Evolutionary conservation across 2,888 invertebrate species (phyloP).

Genomic region (Scaptomyza polygonia): DNA sequence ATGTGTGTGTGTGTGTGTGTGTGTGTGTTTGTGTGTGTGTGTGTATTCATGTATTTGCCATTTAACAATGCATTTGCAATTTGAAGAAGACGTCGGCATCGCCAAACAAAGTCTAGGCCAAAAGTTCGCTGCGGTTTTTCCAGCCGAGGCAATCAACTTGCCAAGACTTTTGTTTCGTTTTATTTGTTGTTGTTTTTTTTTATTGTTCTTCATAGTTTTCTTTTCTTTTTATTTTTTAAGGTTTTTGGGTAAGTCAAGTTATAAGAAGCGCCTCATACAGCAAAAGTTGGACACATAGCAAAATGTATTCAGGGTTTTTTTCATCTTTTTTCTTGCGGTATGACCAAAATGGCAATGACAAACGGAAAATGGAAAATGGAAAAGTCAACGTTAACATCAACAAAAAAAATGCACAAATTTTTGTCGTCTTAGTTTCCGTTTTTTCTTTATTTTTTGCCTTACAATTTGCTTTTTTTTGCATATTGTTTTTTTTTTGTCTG

Average conservation of each 20-base stretch:
- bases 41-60: constrained; percentile 3
- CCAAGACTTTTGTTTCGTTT: constrained; percentile 19
- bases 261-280: constrained; percentile 36
- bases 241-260: constrained; percentile 13
- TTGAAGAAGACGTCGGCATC: constrained; percentile 3
- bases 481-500: constrained; percentile 5
- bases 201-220: background rate
- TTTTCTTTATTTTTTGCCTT: too few relatives aligned
- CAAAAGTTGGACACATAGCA: constrained; percentile 19
- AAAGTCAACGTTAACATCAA: constrained; percentile 27
- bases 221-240: background rate
- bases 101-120: constrained; percentile 51
- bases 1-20: background rate
- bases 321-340: background rate
- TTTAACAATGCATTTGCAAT: constrained; percentile 43
- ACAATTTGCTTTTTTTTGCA: too few relatives aligned
- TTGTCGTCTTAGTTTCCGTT: background rate
- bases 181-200: too few relatives aligned
- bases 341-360: constrained; percentile 13
- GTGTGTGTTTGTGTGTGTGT: too few relatives aligned
- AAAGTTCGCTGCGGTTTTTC: constrained; percentile 42
- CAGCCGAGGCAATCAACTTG: constrained; percentile 27
- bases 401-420: constrained; percentile 30
- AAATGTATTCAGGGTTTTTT: background rate
- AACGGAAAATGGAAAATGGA: constrained; percentile 31